phyloP scores from a whole-genome alignment of 2,113 vertebrate genomes.

The Propithecus coquereli region DNA sequence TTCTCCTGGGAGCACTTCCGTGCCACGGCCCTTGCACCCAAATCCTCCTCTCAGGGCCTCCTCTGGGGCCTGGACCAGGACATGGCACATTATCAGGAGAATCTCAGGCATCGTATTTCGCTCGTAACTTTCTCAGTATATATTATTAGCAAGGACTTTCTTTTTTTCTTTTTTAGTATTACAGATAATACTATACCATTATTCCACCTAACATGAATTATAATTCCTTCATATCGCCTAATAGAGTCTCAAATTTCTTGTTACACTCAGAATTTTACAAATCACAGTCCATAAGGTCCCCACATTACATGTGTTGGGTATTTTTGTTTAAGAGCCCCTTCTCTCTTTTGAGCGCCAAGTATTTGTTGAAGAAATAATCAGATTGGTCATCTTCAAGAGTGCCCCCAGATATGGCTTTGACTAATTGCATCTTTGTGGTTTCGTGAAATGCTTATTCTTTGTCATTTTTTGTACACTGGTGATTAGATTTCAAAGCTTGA shows the following conservation, averaged over 20 bases:
- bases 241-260: background rate
- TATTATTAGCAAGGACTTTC: background rate
- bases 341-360: background rate
- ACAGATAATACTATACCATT: background rate
- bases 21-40: background rate
- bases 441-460: background rate
- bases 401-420: background rate
- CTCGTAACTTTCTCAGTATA: background rate
- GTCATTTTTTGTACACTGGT: background rate
- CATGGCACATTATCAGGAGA: background rate
- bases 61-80: background rate
- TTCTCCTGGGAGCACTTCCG: background rate
- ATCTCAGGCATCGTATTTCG: background rate
- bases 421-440: background rate
- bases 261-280: background rate
- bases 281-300: background rate
- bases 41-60: background rate
- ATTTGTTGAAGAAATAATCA: background rate
- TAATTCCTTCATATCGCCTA: background rate
- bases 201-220: background rate
- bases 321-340: background rate
- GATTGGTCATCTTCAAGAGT: background rate
- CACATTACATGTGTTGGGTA: background rate
- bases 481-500: background rate
- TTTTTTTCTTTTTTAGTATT: background rate